Evolutionary conservation across 30 jellyfish, hydroid and myxozoan genomes (phyloP).

Genomic region (Sanderia malayensis): DNA sequence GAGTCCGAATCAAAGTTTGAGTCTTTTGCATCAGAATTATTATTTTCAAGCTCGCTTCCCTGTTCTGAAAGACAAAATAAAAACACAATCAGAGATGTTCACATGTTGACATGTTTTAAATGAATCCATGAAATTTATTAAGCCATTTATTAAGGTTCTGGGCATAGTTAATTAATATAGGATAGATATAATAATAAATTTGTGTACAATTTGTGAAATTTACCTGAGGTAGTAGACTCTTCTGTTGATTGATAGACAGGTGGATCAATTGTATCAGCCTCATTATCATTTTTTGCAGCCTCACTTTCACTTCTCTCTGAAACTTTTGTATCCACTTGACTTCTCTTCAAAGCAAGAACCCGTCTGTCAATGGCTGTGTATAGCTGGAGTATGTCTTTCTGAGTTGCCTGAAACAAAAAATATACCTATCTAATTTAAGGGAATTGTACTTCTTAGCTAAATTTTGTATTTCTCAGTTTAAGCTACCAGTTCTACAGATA

Average conservation of each 20-base stretch:
- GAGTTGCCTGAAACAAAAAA: conserved; percentile 48
- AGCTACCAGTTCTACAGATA: background rate
- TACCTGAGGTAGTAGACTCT: background rate
- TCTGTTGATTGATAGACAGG: background rate
- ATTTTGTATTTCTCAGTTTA: background rate
- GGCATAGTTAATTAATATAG: background rate
- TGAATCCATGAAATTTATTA: no score
- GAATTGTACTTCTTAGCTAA: background rate
- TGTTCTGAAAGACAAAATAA: no score
- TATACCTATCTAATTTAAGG: background rate
- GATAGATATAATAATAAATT: background rate
- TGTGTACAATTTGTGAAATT: background rate
- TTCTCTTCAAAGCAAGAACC: conserved; percentile 72
- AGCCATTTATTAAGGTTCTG: background rate
- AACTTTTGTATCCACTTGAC: conserved; percentile 6
- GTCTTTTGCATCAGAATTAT: conserved; percentile 9
- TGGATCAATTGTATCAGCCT: conserved; percentile 5
- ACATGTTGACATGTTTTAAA: no score
- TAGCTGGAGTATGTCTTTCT: conserved; percentile 66
- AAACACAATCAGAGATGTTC: no score
- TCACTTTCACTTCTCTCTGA: conserved; percentile 14
- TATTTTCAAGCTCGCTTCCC: no score
- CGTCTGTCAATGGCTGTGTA: conserved; percentile 96
- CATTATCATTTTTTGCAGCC: conserved; percentile 4
- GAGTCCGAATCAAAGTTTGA: conserved; percentile 18